phyloP scores from a whole-genome alignment of 2,113 vertebrate species.

The Trachemys scripta region DNA sequence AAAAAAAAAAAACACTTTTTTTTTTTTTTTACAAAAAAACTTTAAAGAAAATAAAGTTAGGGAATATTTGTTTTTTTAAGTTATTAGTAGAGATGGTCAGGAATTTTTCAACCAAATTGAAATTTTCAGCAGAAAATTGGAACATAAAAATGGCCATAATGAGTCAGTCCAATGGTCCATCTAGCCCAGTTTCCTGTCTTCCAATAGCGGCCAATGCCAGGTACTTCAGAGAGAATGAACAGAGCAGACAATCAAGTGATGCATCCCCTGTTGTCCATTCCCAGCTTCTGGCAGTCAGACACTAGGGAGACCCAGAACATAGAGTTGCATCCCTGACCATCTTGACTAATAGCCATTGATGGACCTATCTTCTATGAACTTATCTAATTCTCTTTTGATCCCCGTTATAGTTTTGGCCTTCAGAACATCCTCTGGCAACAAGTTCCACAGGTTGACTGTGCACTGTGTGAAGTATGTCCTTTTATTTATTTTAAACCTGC shows the following conservation, averaged over 20 bases:
- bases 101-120: fast-evolving
- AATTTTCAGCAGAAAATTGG: not conserved
- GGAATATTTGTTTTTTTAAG: not conserved
- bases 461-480: not conserved
- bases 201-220: not conserved
- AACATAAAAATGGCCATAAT: not conserved
- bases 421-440: not conserved
- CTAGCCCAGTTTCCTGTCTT: not conserved
- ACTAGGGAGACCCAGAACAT: not conserved
- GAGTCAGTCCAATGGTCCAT: not conserved
- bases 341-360: not conserved
- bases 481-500: not conserved
- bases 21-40: not conserved
- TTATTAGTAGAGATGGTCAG: not conserved
- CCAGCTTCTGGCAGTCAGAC: not conserved
- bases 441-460: not conserved
- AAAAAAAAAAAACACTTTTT: too few species aligned
- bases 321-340: not conserved
- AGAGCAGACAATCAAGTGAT: not conserved
- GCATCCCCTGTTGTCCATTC: not conserved
- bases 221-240: not conserved
- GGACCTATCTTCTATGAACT: not conserved
- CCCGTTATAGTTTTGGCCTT: not conserved
- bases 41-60: not conserved
- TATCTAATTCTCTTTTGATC: not conserved